Conservation (phyloP, 2,888 invertebrate species). For the Eupithecia exiguata region DNA sequence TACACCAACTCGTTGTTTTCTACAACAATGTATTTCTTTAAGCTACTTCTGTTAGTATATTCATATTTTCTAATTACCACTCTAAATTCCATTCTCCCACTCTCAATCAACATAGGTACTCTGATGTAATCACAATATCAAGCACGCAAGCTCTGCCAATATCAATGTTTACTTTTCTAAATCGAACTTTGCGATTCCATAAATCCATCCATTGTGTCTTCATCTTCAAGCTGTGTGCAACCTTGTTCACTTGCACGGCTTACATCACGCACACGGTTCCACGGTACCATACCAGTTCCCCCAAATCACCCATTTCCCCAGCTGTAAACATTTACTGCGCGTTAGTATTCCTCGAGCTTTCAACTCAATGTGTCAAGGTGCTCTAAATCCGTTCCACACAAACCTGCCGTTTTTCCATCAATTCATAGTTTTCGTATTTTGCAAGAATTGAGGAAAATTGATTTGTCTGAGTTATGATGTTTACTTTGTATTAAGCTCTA, state of each 20-base stretch:
- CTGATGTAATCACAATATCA: neutral
- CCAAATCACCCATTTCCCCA: conserved; percentile 28
- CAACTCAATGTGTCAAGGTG: conserved; percentile 71
- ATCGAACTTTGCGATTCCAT: conserved; percentile 5
- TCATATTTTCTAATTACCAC: neutral
- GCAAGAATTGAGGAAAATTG: conserved; percentile 27
- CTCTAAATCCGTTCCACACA: conserved; percentile 57
- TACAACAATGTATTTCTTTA: neutral
- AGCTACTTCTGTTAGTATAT: neutral
- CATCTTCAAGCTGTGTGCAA: conserved; percentile 1
- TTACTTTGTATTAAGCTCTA: neutral
- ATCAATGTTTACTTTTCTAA: conserved; percentile 12
- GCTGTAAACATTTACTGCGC: conserved; percentile 38
- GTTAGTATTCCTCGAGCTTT: conserved; percentile 28
- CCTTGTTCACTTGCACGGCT: conserved; percentile 17
- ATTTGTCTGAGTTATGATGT: neutral
- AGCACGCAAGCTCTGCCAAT: conserved; percentile 13
- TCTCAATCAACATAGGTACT: neutral
- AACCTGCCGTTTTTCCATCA: conserved; percentile 38
- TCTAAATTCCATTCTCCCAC: neutral
- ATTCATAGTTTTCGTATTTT: conserved; percentile 40
- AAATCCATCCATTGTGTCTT: neutral
- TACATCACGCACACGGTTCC: conserved; percentile 26
- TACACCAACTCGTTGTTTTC: neutral
- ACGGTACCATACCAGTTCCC: conserved; percentile 9